Base-by-base conservation (phyloP, 2,113 vertebrate genomes). In the Myotis yumanensis region DNA sequence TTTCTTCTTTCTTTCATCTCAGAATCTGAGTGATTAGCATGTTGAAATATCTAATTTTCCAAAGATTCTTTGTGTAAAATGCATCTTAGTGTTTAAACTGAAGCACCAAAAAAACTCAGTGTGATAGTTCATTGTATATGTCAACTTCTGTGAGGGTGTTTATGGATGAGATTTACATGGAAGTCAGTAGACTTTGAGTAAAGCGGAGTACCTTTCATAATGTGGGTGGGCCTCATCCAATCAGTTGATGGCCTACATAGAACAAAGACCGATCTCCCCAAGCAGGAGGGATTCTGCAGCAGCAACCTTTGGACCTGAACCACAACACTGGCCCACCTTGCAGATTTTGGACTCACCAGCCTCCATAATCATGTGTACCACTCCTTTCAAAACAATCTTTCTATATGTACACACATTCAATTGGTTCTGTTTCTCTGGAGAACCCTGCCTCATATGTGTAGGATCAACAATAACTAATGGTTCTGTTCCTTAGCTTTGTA, bases 351-450 rank as follows among this genome's bases (percentile, higher is more conserved):
- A 72, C 23, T 2, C 12, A 9, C 12, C 37, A 3, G 64, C 20
- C 28, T 20, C 32, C 2, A 0, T 4, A 17, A n/a, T 4, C 1
- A 0, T 22, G 51, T 7, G 7, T 93, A 37, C 30, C 40, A n/a
- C 7, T 51, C 28, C 64, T 23, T 76, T 35, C 40, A 40, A 82
- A 57, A 22, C 43, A 32, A 43, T 0, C 12, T 68, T 59, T 23
- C 48, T 32, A 28, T 16, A 22, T 0, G n/a, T 15, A 52, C 28
- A 73, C 28, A 68, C 6, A 30, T 25, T 15, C 30, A 64, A 1
- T 8, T 57, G 20, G 28, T 5, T 76, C 73, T 4, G 64, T 69
- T 73, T 80, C 86, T 77, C 52, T 52, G 59, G 22, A 81, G n/a
- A 75, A 51, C 7, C 7, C 37, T 79, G 17, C 54, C 43, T 89